Evolutionary conservation across 2,113 vertebrate genomes (phyloP).

Genomic region (Clupea harengus): DNA sequence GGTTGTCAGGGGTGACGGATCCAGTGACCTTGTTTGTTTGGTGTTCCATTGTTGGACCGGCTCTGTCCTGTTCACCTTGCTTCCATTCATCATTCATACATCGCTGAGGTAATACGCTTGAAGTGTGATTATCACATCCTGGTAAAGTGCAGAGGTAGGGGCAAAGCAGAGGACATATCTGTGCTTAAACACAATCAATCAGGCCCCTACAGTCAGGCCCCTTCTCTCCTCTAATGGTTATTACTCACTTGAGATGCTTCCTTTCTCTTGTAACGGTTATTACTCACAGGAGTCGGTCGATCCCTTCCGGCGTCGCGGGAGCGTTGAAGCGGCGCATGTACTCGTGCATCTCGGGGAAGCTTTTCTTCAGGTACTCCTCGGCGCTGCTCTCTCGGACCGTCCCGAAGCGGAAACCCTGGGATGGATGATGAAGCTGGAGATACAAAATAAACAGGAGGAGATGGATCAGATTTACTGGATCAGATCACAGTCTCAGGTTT

Average conservation of each 20-base stretch:
- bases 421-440: constrained; percentile 83
- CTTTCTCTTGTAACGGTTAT: constrained; percentile 13
- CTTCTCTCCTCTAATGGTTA: constrained; percentile 3
- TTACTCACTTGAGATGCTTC: constrained; percentile 63
- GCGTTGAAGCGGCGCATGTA: constrained; percentile 88
- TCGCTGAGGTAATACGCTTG: not conserved
- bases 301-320: constrained; percentile 81
- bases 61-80: not conserved
- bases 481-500: no score
- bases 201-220: not conserved
- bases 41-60: not conserved
- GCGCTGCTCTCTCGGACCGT: constrained; percentile 87
- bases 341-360: constrained; percentile 89
- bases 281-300: constrained; percentile 80
- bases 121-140: not conserved
- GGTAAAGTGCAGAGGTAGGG: not conserved
- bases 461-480: no score
- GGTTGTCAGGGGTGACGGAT: not conserved
- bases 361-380: constrained; percentile 85
- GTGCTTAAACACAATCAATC: constrained; percentile 1
- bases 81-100: not conserved
- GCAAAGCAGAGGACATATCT: constrained; percentile 15
- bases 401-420: constrained; percentile 86
- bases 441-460: constrained; percentile 57
- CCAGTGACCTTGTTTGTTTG: not conserved